Percentiles rank a stretch among this genome's conserved stretches.
phyloP scores from a whole-genome alignment of 2,113 vertebrate species.

The Podarcis cretensis region DNA sequence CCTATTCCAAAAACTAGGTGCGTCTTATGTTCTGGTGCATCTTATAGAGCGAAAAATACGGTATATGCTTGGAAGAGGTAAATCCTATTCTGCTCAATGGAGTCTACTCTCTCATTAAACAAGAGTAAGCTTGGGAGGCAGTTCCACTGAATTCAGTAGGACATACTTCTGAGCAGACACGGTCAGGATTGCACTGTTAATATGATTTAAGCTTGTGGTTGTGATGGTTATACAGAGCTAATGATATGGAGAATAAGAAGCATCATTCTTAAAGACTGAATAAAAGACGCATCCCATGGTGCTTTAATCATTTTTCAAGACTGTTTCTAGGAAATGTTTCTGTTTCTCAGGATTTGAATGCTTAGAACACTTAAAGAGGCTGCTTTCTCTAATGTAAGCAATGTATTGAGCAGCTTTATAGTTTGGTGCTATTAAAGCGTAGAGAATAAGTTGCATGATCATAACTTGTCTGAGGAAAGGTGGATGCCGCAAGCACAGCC shows the following conservation, averaged over 20 bases:
- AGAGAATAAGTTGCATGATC: not conserved
- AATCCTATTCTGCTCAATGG: too few relatives aligned
- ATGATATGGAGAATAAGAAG: not conserved
- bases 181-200: too few relatives aligned
- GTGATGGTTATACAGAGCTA: not conserved
- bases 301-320: not conserved
- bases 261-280: rapidly evolving
- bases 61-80: too few relatives aligned
- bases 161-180: too few relatives aligned
- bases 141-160: too few relatives aligned
- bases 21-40: too few relatives aligned
- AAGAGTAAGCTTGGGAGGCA: too few relatives aligned
- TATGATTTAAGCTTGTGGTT: not conserved
- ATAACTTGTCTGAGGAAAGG: not conserved
- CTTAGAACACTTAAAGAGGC: not conserved
- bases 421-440: rapidly evolving
- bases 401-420: not conserved
- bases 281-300: rapidly evolving
- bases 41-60: too few relatives aligned
- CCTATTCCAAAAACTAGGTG: too few relatives aligned
- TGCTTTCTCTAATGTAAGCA: not conserved
- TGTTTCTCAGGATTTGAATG: not conserved
- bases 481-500: not conserved
- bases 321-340: not conserved
- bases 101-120: too few relatives aligned